A percentile compares a stretch with the other conserved stretches of the same genome.
These are phyloP conservation scores for Xanthia togata DNA, from an alignment of 2,888 invertebrate species.

Conservation along the genomic window DNA sequence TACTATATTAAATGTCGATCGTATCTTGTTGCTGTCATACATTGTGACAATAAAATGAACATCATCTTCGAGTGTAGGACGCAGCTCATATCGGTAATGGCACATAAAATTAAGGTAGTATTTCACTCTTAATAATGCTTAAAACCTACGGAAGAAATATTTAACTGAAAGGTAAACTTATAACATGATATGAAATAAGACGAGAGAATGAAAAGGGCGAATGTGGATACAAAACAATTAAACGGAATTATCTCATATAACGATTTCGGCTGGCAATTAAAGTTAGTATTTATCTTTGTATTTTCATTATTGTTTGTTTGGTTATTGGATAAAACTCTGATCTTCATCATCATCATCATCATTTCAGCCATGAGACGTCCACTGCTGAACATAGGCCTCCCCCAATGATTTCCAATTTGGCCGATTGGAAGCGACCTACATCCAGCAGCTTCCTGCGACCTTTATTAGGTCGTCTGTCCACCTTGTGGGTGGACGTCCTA, in stretches of 20 bases:
- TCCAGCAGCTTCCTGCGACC: too few species aligned
- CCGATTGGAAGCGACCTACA: too few species aligned
- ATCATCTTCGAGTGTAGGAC: constrained; percentile 33
- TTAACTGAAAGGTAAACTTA: background rate
- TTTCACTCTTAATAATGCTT: background rate
- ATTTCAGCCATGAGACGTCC: too few species aligned
- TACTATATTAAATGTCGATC: constrained; percentile 48
- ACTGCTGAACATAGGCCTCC: too few species aligned
- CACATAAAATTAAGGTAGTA: constrained; percentile 41
- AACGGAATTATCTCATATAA: background rate
- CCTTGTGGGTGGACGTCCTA: too few species aligned
- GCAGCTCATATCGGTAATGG: constrained; percentile 54
- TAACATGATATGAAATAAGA: background rate
- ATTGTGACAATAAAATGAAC: constrained; percentile 60
- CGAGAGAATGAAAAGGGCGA: background rate
- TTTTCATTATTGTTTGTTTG: background rate
- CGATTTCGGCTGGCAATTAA: background rate
- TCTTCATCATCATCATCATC: too few species aligned
- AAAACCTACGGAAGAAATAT: background rate
- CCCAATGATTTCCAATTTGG: too few species aligned
- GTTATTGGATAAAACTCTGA: background rate
- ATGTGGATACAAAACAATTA: background rate
- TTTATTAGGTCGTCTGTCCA: too few species aligned
- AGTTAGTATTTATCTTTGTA: background rate
- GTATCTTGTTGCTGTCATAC: constrained; percentile 46